A percentile compares a stretch with the other conserved stretches of the same genome.
These are phyloP conservation scores for Ectemnius cavifrons DNA, from an alignment of 2,888 invertebrate species.

Conservation along the genomic window DNA sequence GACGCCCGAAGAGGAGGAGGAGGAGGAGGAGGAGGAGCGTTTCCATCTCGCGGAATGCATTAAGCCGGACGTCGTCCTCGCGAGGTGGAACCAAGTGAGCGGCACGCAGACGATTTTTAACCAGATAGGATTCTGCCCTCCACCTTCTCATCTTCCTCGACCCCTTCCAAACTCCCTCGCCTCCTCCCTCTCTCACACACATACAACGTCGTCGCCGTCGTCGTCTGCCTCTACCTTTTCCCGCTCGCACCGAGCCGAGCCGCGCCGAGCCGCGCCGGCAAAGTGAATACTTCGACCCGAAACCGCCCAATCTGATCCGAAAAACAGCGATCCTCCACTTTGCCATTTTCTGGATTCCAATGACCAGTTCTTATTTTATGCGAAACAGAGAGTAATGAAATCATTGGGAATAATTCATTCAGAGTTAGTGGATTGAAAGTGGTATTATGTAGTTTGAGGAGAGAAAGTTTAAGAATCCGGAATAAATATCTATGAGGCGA, in stretches of 20 bases:
- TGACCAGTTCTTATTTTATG: too few relatives aligned
- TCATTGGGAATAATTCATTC: too few relatives aligned
- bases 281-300: too few relatives aligned
- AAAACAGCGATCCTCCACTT: too few relatives aligned
- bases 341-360: too few relatives aligned
- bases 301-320: too few relatives aligned
- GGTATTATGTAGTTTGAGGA: too few relatives aligned
- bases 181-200: slow-evolving; percentile 14
- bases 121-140: slow-evolving; percentile 62
- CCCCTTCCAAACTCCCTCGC: slow-evolving; percentile 17
- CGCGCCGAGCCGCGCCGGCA: slow-evolving; percentile 20
- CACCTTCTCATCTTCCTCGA: slow-evolving; percentile 43
- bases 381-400: too few relatives aligned
- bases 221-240: slow-evolving; percentile 12
- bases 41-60: slow-evolving; percentile 65
- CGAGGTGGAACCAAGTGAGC: slow-evolving; percentile 67
- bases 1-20: slow-evolving; percentile 26
- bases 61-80: slow-evolving; percentile 64
- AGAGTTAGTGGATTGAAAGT: too few relatives aligned
- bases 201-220: slow-evolving; percentile 6
- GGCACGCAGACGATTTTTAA: slow-evolving; percentile 68
- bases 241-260: slow-evolving; percentile 26
- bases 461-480: too few relatives aligned
- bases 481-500: too few relatives aligned
- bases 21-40: slow-evolving; percentile 42